Conservation (phyloP, 2,888 invertebrate species). For the Drosophila atripex region DNA sequence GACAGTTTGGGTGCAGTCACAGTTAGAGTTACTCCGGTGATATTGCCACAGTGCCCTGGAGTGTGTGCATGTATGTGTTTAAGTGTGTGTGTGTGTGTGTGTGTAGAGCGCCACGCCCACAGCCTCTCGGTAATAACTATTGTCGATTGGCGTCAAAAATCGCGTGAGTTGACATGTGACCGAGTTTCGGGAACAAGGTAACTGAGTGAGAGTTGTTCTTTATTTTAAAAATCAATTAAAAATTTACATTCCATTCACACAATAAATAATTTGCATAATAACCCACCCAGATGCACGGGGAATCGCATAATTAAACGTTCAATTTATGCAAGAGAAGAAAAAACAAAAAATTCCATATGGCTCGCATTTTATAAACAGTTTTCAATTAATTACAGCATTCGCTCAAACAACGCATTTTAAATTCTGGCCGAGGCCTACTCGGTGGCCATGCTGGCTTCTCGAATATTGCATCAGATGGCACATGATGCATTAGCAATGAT, state of each 20-base stretch:
- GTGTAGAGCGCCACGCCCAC: slow-evolving; percentile 3
- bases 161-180: slow-evolving; percentile 55
- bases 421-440: slow-evolving; percentile 14
- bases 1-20: slow-evolving; percentile 62
- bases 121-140: slow-evolving; percentile 2
- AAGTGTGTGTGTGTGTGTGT: no score
- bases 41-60: slow-evolving; percentile 24
- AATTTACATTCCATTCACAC: slow-evolving; percentile 71
- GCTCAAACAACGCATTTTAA: slow-evolving; percentile 42
- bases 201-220: background rate
- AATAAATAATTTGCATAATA: slow-evolving; percentile 70
- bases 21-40: slow-evolving; percentile 32
- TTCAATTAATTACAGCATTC: slow-evolving; percentile 59
- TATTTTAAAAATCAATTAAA: slow-evolving; percentile 67
- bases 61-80: no score
- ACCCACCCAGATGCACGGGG: slow-evolving; percentile 29
- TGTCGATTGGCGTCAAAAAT: slow-evolving; percentile 40
- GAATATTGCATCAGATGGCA: slow-evolving; percentile 26
- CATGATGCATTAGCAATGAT: slow-evolving; percentile 44
- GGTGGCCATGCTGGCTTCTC: background rate
- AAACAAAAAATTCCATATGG: slow-evolving; percentile 22
- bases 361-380: slow-evolving; percentile 48
- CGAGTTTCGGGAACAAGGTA: slow-evolving; percentile 41
- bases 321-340: slow-evolving; percentile 33
- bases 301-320: slow-evolving; percentile 40